Conservation (phyloP, 2,888 invertebrate genomes). For the Meteorus colon region DNA sequence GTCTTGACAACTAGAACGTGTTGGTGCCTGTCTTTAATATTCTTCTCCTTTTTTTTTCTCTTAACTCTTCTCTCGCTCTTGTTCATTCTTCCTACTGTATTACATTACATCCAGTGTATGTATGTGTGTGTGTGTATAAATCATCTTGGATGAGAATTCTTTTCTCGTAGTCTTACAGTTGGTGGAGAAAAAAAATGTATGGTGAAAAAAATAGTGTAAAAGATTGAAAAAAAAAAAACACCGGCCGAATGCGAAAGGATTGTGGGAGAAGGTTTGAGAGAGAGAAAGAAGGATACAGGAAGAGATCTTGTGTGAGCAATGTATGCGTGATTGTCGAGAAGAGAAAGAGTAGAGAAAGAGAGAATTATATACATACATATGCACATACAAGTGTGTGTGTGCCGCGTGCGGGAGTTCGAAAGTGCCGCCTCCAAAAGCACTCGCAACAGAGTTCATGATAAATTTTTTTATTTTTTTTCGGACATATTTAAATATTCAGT, state of each 20-base stretch:
- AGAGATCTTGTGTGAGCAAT: conserved; percentile 19
- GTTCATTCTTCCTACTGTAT: background rate
- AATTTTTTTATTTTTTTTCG: conserved; percentile 13
- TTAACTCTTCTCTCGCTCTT: background rate
- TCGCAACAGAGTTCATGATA: conserved; percentile 24
- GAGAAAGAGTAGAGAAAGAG: background rate
- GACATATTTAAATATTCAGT: conserved; percentile 13
- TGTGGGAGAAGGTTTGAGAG: background rate
- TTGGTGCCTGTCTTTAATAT: background rate
- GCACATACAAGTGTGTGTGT: conserved; percentile 3
- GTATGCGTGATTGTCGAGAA: conserved; percentile 27
- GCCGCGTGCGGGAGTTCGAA: conserved; percentile 45
- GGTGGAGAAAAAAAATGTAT: background rate
- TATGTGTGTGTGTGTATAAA: background rate
- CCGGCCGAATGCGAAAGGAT: background rate
- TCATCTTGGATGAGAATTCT: background rate
- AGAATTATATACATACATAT: background rate
- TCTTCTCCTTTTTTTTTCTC: background rate
- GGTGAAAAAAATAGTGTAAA: background rate
- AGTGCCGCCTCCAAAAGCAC: conserved; percentile 43
- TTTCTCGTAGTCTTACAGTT: background rate
- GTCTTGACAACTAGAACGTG: conserved; percentile 13
- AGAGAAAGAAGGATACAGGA: conserved; percentile 29
- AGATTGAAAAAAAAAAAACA: conserved; percentile 1
- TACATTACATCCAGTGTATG: background rate